A percentile compares a stretch with the other conserved stretches of the same genome.
Conservation (phyloP, 2,113 vertebrate species). For the Oophaga pumilio region DNA sequence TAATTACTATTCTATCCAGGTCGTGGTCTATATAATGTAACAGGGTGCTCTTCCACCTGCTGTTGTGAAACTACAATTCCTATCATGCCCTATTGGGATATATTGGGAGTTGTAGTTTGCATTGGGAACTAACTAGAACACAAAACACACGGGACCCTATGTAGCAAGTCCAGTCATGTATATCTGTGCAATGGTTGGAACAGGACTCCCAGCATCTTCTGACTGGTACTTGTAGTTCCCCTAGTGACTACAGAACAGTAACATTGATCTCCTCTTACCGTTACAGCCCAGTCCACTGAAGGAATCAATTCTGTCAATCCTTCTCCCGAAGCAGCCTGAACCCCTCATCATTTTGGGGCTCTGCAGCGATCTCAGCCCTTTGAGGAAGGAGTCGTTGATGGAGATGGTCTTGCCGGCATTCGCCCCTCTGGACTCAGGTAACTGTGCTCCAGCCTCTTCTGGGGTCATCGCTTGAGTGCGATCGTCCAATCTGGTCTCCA, state of each 20-base stretch:
- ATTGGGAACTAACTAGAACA: not conserved
- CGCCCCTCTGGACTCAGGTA: conserved; percentile 59
- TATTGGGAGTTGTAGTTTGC: not conserved
- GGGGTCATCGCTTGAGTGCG: accelerated
- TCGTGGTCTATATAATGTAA: too few species aligned
- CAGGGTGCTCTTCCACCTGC: not conserved
- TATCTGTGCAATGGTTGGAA: too few species aligned
- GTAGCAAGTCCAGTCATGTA: not conserved
- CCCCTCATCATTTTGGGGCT: conserved; percentile 64
- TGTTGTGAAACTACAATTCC: not conserved
- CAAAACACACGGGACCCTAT: not conserved
- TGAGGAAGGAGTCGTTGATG: conserved; percentile 68
- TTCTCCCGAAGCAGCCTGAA: conserved; percentile 83
- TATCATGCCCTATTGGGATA: not conserved
- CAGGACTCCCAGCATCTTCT: not conserved
- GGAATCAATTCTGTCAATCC: conserved; percentile 85
- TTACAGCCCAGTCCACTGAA: conserved; percentile 85
- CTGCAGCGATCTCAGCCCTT: conserved; percentile 66
- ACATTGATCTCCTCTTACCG: conserved; percentile 61
- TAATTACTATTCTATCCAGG: too few species aligned
- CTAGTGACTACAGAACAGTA: not conserved
- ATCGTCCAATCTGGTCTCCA: conserved; percentile 46
- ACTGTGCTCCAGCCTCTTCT: conserved; percentile 31
- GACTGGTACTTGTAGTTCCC: not conserved
- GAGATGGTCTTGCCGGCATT: conserved; percentile 59